Percentiles rank a stretch among this genome's conserved stretches.
Conservation (phyloP, 2,888 invertebrate genomes). For the Lasiommata megera region DNA sequence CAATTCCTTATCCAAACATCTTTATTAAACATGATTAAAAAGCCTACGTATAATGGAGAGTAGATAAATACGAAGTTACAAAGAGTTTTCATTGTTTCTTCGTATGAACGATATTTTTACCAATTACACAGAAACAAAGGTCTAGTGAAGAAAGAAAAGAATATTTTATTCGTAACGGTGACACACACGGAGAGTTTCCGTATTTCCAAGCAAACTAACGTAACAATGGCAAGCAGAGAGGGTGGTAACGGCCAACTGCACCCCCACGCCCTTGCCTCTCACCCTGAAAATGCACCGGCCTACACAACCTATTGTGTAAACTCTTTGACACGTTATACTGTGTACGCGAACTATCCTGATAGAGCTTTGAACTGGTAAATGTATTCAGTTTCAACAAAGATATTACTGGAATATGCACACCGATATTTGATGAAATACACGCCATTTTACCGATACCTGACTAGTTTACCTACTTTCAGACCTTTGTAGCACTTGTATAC, state of each 20-base stretch:
- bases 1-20: no score
- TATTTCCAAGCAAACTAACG: constrained; percentile 74
- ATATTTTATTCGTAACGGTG: constrained; percentile 72
- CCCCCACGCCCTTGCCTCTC: constrained; percentile 51
- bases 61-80: not conserved
- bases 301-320: constrained; percentile 38
- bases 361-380: constrained; percentile 32
- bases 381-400: constrained; percentile 14
- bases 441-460: not conserved
- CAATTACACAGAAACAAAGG: constrained; percentile 61
- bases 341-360: constrained; percentile 32
- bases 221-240: constrained; percentile 60
- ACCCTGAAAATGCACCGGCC: constrained; percentile 57
- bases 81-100: not conserved
- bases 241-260: constrained; percentile 49
- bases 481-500: no score
- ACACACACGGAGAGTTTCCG: constrained; percentile 71
- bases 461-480: no score
- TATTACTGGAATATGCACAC: not conserved
- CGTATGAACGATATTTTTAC: constrained; percentile 56
- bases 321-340: constrained; percentile 37
- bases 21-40: not conserved
- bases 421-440: not conserved
- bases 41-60: not conserved
- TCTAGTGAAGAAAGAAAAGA: constrained; percentile 63